Percentiles rank a stretch among this genome's conserved stretches.
Evolutionary conservation across 2,113 vertebrate species (phyloP).

Genomic region (Corynorhinus townsendii): DNA sequence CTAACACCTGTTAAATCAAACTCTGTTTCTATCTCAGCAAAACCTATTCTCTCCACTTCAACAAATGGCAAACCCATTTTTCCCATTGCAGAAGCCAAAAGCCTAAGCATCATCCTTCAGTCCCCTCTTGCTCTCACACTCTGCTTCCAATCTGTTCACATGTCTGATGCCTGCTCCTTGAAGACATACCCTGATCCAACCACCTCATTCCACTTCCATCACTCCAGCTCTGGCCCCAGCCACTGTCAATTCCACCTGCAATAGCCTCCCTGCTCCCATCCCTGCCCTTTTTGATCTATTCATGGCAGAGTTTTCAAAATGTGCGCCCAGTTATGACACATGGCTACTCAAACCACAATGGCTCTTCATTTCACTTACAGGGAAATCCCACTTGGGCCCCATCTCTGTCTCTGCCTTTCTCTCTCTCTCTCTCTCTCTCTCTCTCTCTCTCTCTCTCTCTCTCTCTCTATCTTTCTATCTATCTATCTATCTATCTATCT

Average conservation of each 20-base stretch:
- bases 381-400: background rate
- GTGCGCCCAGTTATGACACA: background rate
- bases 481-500: no score
- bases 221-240: background rate
- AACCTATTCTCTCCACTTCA: background rate
- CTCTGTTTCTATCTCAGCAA: background rate
- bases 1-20: background rate
- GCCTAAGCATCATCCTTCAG: background rate
- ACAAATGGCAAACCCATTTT: background rate
- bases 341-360: background rate
- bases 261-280: background rate
- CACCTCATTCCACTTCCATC: background rate
- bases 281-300: background rate
- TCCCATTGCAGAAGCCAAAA: background rate
- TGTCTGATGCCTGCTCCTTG: background rate
- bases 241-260: background rate
- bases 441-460: background rate
- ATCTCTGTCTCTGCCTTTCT: background rate
- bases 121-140: background rate
- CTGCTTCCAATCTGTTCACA: background rate
- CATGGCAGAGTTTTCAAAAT: background rate
- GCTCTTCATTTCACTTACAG: background rate
- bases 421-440: background rate
- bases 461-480: background rate
- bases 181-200: background rate